phyloP scores from a whole-genome alignment of 1,140 invertebrate genomes.

The Pteromalus puparum region DNA sequence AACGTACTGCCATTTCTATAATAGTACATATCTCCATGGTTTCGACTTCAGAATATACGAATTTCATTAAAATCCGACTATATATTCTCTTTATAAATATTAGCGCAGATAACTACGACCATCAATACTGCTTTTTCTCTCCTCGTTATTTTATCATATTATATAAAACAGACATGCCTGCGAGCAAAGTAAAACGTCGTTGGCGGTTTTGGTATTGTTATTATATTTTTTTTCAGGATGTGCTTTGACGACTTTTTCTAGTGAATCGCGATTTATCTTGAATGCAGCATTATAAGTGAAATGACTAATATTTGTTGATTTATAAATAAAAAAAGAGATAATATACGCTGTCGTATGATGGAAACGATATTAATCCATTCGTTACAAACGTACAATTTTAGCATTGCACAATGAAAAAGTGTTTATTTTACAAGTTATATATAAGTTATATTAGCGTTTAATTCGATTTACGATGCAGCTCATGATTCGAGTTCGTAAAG shows the following conservation, averaged over 20 bases:
- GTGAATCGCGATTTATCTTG: background rate
- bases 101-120: background rate
- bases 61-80: background rate
- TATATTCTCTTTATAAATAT: background rate
- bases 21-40: no score
- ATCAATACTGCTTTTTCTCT: background rate
- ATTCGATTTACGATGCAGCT: no score
- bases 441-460: background rate
- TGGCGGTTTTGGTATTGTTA: background rate
- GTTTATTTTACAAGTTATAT: background rate
- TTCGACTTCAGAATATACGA: background rate
- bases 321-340: background rate
- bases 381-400: no score
- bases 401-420: no score
- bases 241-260: background rate
- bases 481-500: background rate
- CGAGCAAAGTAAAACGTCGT: constrained; percentile 23
- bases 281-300: background rate
- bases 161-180: constrained; percentile 11
- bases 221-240: background rate
- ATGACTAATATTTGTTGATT: background rate
- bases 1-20: background rate
- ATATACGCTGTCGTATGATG: background rate
- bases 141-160: background rate
- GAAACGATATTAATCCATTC: background rate